Conservation (phyloP, 2,797 vertebrate genomes). For the Buceros bicornis region DNA sequence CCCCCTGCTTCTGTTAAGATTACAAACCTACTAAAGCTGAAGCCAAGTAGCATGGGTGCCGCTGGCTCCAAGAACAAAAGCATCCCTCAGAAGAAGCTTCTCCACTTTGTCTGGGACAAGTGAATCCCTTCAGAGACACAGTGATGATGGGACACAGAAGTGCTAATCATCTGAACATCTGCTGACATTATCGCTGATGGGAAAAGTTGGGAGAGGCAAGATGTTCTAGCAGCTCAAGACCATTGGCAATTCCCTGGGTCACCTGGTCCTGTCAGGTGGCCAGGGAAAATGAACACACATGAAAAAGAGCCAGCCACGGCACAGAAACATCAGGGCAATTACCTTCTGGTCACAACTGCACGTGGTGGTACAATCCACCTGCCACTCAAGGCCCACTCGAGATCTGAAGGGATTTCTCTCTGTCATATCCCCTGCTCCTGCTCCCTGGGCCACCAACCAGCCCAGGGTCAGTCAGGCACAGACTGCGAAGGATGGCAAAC, state of each 20-base stretch:
- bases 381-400: too few relatives aligned
- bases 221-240: not conserved
- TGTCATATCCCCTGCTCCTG: too few relatives aligned
- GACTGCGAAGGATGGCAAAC: too few relatives aligned
- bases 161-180: not conserved
- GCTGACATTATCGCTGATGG: not conserved
- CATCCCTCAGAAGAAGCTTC: not conserved
- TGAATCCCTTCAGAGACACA: not conserved
- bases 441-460: too few relatives aligned
- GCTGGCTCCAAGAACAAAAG: not conserved
- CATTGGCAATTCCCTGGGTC: not conserved
- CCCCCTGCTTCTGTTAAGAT: not conserved
- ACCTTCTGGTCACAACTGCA: not conserved
- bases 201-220: not conserved
- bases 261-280: not conserved
- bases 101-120: not conserved
- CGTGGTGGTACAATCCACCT: too few relatives aligned
- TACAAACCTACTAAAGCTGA: not conserved
- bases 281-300: not conserved
- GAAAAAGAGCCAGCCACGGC: not conserved
- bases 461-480: too few relatives aligned
- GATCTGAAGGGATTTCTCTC: too few relatives aligned
- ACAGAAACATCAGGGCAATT: not conserved
- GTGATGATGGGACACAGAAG: rapidly evolving
- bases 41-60: rapidly evolving